Conservation (phyloP, 2,888 invertebrate genomes). For the Aromia moschata region DNA sequence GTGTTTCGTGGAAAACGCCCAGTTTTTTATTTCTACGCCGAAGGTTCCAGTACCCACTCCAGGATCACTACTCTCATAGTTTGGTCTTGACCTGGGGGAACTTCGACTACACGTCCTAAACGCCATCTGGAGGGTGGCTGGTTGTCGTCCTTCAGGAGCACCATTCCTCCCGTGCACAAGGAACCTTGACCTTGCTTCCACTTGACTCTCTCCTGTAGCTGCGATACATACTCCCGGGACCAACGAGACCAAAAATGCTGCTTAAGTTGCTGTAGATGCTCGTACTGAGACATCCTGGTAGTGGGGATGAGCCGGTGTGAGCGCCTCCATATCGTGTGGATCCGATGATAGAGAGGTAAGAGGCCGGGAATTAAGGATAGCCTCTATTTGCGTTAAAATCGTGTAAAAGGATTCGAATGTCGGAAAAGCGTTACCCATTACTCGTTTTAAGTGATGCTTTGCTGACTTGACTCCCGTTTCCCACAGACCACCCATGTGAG, state of each 20-base stretch:
- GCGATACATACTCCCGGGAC: not conserved
- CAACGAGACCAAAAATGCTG: not conserved
- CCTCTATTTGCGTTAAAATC: not conserved
- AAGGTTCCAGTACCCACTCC: too few relatives aligned
- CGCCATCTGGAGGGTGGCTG: not conserved
- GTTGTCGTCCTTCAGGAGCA: not conserved
- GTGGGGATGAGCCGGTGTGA: not conserved
- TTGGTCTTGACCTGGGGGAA: not conserved
- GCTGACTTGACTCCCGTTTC: not conserved
- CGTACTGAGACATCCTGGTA: not conserved
- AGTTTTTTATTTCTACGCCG: too few relatives aligned
- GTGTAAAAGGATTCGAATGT: not conserved
- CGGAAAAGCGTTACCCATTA: not conserved
- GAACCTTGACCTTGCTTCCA: not conserved
- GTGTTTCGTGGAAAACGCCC: too few relatives aligned
- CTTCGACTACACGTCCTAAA: not conserved
- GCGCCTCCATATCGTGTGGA: not conserved
- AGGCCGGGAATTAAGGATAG: not conserved
- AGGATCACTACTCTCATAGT: too few relatives aligned
- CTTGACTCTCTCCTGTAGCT: not conserved
- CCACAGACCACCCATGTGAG: not conserved
- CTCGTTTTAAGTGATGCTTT: not conserved
- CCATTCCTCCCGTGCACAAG: not conserved
- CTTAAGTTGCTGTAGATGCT: not conserved
- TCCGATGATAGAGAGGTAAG: not conserved